A percentile compares a stretch with the other conserved stretches of the same genome.
Conservation (phyloP, 1,140 invertebrate species). For the Oreohelix idahoensis region DNA sequence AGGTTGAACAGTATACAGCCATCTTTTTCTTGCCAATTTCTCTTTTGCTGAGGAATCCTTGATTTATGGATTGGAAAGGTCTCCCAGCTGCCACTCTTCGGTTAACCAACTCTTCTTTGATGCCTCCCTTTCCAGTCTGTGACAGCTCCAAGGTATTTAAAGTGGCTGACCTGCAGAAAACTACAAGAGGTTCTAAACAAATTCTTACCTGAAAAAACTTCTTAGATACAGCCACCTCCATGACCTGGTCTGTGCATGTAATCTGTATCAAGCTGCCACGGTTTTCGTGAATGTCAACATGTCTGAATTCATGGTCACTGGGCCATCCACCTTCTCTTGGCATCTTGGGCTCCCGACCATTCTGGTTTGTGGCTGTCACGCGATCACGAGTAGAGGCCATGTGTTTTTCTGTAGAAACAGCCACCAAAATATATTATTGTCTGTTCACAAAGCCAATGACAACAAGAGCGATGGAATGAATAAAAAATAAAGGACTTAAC, state of each 20-base stretch:
- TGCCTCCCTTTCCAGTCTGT: too few relatives aligned
- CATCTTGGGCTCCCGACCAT: background rate
- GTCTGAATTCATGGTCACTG: background rate
- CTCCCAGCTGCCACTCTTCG: too few relatives aligned
- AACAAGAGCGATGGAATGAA: background rate
- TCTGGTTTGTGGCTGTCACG: background rate
- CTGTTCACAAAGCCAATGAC: background rate
- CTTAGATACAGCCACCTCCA: slow-evolving; percentile 17
- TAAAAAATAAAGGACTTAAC: too few relatives aligned
- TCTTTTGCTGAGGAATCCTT: too few relatives aligned
- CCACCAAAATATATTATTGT: background rate
- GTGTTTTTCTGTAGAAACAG: background rate
- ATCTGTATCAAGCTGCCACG: background rate
- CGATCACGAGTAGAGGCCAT: background rate
- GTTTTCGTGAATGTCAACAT: background rate
- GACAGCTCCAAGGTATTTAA: too few relatives aligned
- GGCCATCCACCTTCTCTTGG: background rate
- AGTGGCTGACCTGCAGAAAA: too few relatives aligned
- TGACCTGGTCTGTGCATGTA: background rate
- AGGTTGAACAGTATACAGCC: too few relatives aligned
- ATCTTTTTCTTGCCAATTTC: too few relatives aligned
- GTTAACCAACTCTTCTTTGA: too few relatives aligned
- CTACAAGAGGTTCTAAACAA: too few relatives aligned
- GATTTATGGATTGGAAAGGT: too few relatives aligned
- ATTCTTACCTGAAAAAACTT: slow-evolving; percentile 18